These are phyloP conservation scores for Euspilapteryx auroguttella DNA, from an alignment of 2,888 invertebrate species.

Conservation along the genomic window DNA sequence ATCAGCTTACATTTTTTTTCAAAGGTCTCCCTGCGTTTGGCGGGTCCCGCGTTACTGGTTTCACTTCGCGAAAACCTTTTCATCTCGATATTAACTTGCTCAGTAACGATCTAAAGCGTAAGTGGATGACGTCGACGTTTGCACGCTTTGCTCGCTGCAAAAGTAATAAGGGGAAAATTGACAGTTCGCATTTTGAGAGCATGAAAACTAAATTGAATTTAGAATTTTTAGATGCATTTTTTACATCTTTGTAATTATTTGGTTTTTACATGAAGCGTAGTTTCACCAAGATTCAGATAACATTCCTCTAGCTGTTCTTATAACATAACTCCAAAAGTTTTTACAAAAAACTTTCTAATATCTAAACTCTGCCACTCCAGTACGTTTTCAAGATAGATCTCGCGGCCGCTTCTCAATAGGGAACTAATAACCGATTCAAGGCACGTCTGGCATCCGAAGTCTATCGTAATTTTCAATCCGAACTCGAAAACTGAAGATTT, in stretches of 20 bases:
- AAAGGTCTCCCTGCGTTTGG: conserved; percentile 51
- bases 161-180: conserved; percentile 1
- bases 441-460: conserved; percentile 37
- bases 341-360: neutral
- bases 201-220: no score
- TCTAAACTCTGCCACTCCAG: neutral
- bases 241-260: no score
- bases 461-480: conserved; percentile 59
- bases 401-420: conserved; percentile 28
- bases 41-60: conserved; percentile 34
- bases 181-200: no score
- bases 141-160: neutral
- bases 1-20: conserved; percentile 58
- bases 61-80: conserved; percentile 38
- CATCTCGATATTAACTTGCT: conserved; percentile 27
- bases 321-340: no score
- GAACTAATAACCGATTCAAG: conserved; percentile 35
- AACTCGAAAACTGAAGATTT: conserved; percentile 53
- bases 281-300: no score
- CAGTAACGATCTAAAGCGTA: conserved; percentile 6
- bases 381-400: conserved; percentile 1
- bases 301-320: no score
- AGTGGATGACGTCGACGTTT: neutral
- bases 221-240: no score
- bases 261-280: no score